Percentiles rank a stretch among this genome's conserved stretches.
phyloP scores from a whole-genome alignment of 92 coral and sea anemone genomes.

The Blastomussa wellsi region DNA sequence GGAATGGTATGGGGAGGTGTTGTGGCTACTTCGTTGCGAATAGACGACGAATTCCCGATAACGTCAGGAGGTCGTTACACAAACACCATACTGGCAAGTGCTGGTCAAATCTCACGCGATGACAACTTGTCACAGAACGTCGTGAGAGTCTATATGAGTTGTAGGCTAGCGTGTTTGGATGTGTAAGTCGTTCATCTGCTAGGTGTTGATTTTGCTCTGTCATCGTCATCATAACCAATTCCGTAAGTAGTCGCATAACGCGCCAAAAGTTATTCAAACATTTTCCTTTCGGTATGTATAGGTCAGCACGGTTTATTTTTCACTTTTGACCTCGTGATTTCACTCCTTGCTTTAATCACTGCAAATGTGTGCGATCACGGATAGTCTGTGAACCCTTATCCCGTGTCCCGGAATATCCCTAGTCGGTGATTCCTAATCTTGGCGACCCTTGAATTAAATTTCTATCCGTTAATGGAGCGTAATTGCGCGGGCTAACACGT shows the following conservation, averaged over 20 bases:
- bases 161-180: background rate
- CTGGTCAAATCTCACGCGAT: background rate
- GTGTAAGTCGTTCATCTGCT: background rate
- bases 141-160: background rate
- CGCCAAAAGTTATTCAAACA: background rate
- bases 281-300: background rate
- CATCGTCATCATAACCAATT: background rate
- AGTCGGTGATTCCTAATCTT: too few relatives aligned
- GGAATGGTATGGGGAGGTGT: background rate
- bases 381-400: background rate
- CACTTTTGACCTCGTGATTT: background rate
- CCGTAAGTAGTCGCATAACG: background rate
- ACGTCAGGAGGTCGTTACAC: background rate
- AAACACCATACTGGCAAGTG: background rate
- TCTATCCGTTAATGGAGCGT: too few relatives aligned
- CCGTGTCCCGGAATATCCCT: too few relatives aligned
- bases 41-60: background rate
- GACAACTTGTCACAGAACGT: background rate
- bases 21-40: background rate
- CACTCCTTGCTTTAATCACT: background rate
- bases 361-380: background rate
- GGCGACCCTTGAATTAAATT: too few relatives aligned
- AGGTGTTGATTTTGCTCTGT: slow-evolving; percentile 12
- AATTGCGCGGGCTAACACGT: too few relatives aligned
- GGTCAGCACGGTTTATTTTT: background rate